phyloP scores from a whole-genome alignment of 2,888 invertebrate genomes.

The Pimpla rufipes region DNA sequence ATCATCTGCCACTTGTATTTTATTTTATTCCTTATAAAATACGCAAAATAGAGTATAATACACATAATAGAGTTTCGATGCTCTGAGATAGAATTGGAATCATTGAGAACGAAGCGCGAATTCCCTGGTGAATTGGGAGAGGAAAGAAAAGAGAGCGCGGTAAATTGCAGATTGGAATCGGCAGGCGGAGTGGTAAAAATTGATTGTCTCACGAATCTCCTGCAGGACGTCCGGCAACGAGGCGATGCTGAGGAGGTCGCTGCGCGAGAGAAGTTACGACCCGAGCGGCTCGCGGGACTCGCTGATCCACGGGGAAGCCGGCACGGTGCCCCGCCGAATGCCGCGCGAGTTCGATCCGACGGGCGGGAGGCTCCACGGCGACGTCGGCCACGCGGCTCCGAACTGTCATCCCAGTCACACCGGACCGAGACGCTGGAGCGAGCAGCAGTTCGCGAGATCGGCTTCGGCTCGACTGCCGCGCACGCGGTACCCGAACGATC shows the following conservation, averaged over 20 bases:
- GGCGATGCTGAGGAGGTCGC: conserved; percentile 78
- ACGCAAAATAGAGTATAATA: background rate
- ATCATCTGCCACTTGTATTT: background rate
- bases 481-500: conserved; percentile 85
- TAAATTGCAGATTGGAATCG: background rate
- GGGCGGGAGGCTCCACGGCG: conserved; percentile 66
- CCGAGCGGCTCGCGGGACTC: conserved; percentile 69
- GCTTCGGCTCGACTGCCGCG: conserved; percentile 93
- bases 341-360: conserved; percentile 77
- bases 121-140: background rate
- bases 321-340: conserved; percentile 76
- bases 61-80: background rate
- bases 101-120: background rate
- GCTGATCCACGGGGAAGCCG: conserved; percentile 75
- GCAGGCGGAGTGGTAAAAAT: background rate
- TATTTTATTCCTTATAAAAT: background rate
- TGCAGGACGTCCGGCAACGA: conserved; percentile 75
- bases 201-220: conserved; percentile 1
- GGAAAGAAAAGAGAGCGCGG: background rate
- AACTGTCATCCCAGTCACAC: conserved; percentile 73
- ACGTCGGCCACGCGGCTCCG: conserved; percentile 69
- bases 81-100: background rate
- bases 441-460: conserved; percentile 90
- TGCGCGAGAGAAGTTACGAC: conserved; percentile 80
- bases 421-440: conserved; percentile 76